phyloP scores from a whole-genome alignment of 37 sponge, comb jelly and placozoan genomes.

The Crambe crambe region DNA sequence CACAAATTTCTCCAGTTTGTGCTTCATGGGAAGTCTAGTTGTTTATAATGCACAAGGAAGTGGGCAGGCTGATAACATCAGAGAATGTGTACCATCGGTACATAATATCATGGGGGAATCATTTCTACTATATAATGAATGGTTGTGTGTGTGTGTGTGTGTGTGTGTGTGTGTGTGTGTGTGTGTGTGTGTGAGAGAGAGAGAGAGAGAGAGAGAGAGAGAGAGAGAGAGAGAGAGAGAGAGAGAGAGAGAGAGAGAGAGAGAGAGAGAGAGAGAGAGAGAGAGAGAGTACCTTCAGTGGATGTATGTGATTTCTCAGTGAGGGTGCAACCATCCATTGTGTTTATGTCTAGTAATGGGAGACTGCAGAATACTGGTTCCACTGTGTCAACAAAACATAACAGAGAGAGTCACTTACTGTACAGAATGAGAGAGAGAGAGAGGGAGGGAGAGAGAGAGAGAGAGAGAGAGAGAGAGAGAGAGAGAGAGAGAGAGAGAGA shows the following conservation, averaged over 20 bases:
- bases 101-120: neutral
- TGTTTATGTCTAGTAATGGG: too few relatives aligned
- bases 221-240: slow-evolving; percentile 28
- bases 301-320: too few relatives aligned
- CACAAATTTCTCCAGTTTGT: too few relatives aligned
- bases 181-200: slow-evolving; percentile 18
- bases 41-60: too few relatives aligned
- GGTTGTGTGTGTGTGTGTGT: neutral
- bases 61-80: too few relatives aligned
- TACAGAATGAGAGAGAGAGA: neutral
- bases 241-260: slow-evolving; percentile 41
- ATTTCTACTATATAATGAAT: neutral
- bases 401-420: neutral
- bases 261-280: slow-evolving; percentile 24
- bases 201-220: slow-evolving; percentile 30
- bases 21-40: too few relatives aligned
- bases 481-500: slow-evolving; percentile 29
- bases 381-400: too few relatives aligned
- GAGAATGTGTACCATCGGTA: too few relatives aligned
- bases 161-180: neutral
- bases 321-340: too few relatives aligned
- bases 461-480: slow-evolving; percentile 42
- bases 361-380: too few relatives aligned
- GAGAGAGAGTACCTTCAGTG: slow-evolving; percentile 23
- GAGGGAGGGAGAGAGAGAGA: slow-evolving; percentile 31